phyloP scores from a whole-genome alignment of 2,797 vertebrate species.

The Enteromius thamalakanensis region DNA sequence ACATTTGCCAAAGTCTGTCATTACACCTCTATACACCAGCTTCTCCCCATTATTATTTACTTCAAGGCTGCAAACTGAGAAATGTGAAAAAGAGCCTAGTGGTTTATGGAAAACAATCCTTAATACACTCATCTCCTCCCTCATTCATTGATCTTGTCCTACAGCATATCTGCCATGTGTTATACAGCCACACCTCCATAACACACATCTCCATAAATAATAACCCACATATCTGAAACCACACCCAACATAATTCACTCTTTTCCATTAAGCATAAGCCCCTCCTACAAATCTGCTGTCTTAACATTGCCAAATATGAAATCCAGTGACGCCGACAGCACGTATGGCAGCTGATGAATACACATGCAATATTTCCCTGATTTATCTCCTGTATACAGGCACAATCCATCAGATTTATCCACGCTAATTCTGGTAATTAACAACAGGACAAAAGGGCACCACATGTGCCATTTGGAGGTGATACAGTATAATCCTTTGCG shows the following conservation, averaged over 20 bases:
- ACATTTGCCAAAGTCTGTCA: not conserved
- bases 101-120: not conserved
- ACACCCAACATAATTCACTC: constrained; percentile 19
- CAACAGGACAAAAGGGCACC: constrained; percentile 71
- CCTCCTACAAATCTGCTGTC: constrained; percentile 26
- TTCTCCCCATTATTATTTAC: not conserved
- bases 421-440: constrained; percentile 64
- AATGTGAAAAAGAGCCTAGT: not conserved
- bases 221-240: not conserved
- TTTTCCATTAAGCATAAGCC: constrained; percentile 1
- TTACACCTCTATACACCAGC: not conserved
- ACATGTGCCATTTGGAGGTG: constrained; percentile 71
- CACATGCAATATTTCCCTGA: constrained; percentile 57
- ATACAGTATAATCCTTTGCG: constrained; percentile 62
- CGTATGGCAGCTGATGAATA: constrained; percentile 61
- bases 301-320: constrained; percentile 53
- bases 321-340: constrained; percentile 59
- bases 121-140: constrained; percentile 41
- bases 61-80: not conserved
- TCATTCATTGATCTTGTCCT: constrained; percentile 29
- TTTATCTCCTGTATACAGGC: constrained; percentile 37
- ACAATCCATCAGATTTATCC: constrained; percentile 56
- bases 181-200: constrained; percentile 14
- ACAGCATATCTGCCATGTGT: constrained; percentile 50
- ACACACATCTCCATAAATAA: constrained; percentile 7